A percentile compares a stretch with the other conserved stretches of the same genome.
phyloP scores from a whole-genome alignment of 2,888 invertebrate genomes.

The Apodemia hepburni region DNA sequence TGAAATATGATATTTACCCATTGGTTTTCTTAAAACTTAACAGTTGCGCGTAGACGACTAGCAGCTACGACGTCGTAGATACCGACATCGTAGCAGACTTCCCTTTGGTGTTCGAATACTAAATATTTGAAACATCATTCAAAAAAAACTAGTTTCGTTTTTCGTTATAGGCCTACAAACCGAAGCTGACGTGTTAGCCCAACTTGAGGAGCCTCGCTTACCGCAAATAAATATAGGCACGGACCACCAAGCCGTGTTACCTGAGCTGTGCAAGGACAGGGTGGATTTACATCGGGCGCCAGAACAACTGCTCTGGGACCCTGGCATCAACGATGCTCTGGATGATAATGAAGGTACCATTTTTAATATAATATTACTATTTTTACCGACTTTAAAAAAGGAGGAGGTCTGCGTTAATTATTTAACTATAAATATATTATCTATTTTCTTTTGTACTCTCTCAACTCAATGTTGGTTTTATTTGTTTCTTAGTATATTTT shows the following conservation, averaged over 20 bases:
- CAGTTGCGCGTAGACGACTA: too few species aligned
- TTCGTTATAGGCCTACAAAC: slow-evolving; percentile 27
- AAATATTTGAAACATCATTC: not conserved
- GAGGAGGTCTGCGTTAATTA: too few species aligned
- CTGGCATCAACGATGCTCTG: slow-evolving; percentile 85
- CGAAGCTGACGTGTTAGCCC: slow-evolving; percentile 53
- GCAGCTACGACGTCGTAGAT: too few species aligned
- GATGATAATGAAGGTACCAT: slow-evolving; percentile 86
- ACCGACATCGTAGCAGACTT: too few species aligned
- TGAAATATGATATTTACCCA: too few species aligned
- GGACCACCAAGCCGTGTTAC: slow-evolving; percentile 92
- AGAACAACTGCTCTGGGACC: slow-evolving; percentile 93
- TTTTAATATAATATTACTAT: not conserved
- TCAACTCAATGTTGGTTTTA: too few species aligned
- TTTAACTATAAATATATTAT: too few species aligned
- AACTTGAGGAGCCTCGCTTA: slow-evolving; percentile 65
- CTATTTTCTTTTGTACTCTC: too few species aligned
- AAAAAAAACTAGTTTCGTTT: not conserved
- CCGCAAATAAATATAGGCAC: slow-evolving; percentile 94
- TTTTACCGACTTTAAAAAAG: too few species aligned
- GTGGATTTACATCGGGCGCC: slow-evolving; percentile 77
- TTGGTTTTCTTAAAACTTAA: too few species aligned
- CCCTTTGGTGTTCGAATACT: too few species aligned
- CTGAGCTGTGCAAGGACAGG: slow-evolving; percentile 73
- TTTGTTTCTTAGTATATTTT: too few species aligned